Base-by-base conservation (phyloP, 2,888 invertebrate species). In the Sericinus montela region DNA sequence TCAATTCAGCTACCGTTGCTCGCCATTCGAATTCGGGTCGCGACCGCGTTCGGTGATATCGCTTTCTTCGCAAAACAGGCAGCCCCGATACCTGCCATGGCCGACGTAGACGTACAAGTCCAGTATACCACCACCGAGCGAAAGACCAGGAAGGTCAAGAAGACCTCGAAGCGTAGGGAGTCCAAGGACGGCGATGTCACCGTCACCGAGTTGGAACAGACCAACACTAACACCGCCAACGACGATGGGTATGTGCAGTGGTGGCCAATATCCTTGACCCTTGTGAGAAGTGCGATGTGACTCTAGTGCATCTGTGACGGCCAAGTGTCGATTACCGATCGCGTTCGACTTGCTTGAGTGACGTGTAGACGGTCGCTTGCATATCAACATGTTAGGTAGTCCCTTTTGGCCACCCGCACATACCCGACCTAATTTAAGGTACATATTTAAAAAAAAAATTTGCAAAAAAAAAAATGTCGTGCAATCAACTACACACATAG, bases 131-230 rank as follows among this genome's bases (percentile, higher is more conserved):
- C 94, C 77, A 95, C 95, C 72, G 94, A 96, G 89, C 93, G 95
- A 80, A 95, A 95, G 85, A 97, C 96, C 91, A 94, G 95, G 90
- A 97, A 96, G 92, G 96, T 96, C 91, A 93, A 94, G 66, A 92
- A 93, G 76, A 93, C 94, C 74, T 93, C 94, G 69, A 93, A 95
- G 83, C 93, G 95, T 78, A 94, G 94, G 86, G 93, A 92, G 75
- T 91, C 91, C 58, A 92, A 92, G 78, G 92, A 92, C 74, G 91
- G 92, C 72, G 95, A 95, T 83, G 93, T 95, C 80, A 93, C 94
- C 86, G 94, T 95, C 85, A 94, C 94, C 68, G 95, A 95, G 89
- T 82, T 94, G 79, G 93, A 93, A 69, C 92, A 92, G 84, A 91
- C 91, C 80, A 90, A 87, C 81, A 89, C 85, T 66, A 91, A 91